Evolutionary conservation across 2,797 vertebrate species (phyloP).

Genomic region (Phalanger gymnotis): DNA sequence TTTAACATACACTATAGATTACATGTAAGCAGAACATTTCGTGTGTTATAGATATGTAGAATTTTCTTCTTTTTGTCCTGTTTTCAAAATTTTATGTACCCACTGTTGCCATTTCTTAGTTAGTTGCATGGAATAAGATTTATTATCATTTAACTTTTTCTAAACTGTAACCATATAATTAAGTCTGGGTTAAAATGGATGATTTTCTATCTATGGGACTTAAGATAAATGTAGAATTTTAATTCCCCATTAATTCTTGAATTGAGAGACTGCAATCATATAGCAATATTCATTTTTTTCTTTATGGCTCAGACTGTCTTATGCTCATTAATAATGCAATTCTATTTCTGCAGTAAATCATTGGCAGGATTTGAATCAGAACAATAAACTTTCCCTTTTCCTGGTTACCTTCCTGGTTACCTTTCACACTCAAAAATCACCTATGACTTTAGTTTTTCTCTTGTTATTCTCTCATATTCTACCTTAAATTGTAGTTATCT

Average conservation of each 20-base stretch:
- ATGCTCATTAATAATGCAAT: slow-evolving; percentile 40
- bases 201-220: slow-evolving; percentile 22
- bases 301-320: slow-evolving; percentile 34
- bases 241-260: slow-evolving; percentile 47
- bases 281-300: slow-evolving; percentile 39
- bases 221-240: slow-evolving; percentile 49
- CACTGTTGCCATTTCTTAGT: neutral
- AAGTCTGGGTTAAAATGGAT: slow-evolving; percentile 35
- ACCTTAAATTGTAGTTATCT: neutral
- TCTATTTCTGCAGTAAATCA: slow-evolving; percentile 25
- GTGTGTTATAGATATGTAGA: neutral
- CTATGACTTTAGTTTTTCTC: neutral
- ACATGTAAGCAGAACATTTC: neutral
- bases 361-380: slow-evolving; percentile 45
- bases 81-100: neutral
- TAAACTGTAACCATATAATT: slow-evolving; percentile 33
- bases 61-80: neutral
- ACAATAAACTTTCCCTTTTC: slow-evolving; percentile 1
- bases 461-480: neutral
- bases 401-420: neutral
- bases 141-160: slow-evolving; percentile 41
- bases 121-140: neutral
- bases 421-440: neutral
- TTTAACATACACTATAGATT: neutral
- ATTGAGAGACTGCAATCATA: slow-evolving; percentile 32